A percentile compares a stretch with the other conserved stretches of the same genome.
phyloP scores from a whole-genome alignment of 2,113 vertebrate species.

The Atractosteus spatula region DNA sequence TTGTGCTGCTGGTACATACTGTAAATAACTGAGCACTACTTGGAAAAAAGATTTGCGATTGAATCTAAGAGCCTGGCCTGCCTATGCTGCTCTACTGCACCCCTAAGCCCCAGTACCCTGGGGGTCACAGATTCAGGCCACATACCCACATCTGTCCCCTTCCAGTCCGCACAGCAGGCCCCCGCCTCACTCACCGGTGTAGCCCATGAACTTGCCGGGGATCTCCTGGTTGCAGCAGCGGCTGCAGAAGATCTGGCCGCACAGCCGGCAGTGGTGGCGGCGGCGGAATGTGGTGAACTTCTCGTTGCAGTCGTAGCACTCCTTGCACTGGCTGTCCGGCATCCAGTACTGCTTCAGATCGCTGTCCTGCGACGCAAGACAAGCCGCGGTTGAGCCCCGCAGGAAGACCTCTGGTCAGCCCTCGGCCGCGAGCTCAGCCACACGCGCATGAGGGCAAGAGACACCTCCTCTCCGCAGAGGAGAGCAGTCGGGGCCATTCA shows the following conservation, averaged over 20 bases:
- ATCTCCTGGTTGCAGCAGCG: conserved; percentile 99
- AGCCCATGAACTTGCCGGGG: conserved; percentile 98
- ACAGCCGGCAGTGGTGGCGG: conserved; percentile 92
- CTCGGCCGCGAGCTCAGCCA: too few species aligned
- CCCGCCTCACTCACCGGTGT: conserved; percentile 74
- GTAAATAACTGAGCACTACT: too few species aligned
- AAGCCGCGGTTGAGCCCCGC: neutral
- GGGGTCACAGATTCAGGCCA: neutral
- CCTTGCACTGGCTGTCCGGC: conserved; percentile 97
- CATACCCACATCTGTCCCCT: neutral
- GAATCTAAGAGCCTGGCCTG: too few species aligned
- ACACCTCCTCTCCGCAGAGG: too few species aligned
- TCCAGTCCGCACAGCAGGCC: too few species aligned
- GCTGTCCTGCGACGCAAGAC: conserved; percentile 74
- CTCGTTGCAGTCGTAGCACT: conserved; percentile 97
- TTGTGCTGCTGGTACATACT: too few species aligned
- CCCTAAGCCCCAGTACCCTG: neutral
- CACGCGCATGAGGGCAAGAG: too few species aligned
- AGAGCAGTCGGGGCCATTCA: too few species aligned
- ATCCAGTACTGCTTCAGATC: conserved; percentile 99
- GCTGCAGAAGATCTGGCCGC: conserved; percentile 98
- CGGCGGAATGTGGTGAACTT: conserved; percentile 97
- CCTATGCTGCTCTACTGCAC: too few species aligned
- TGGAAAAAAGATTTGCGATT: too few species aligned
- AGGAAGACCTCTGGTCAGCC: too few species aligned